A percentile compares a stretch with the other conserved stretches of the same genome.
phyloP scores from a whole-genome alignment of 2,797 vertebrate species.

The Neosalanx taihuensis region DNA sequence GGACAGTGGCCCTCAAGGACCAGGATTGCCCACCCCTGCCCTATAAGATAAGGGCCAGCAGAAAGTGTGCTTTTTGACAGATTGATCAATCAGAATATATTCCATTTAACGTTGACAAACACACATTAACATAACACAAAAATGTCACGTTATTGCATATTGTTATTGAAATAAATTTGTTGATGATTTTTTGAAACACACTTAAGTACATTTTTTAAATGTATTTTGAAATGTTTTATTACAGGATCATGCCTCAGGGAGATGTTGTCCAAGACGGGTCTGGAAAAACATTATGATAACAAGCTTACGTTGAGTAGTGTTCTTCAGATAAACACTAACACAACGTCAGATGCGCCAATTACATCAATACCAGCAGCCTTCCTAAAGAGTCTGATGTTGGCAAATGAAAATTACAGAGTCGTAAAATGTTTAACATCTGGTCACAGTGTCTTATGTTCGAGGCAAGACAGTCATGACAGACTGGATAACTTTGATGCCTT shows the following conservation, averaged over 20 bases:
- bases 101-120: too few relatives aligned
- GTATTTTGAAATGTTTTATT: background rate
- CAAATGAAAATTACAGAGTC: conserved; percentile 48
- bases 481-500: conserved; percentile 7
- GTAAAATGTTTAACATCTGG: conserved; percentile 13
- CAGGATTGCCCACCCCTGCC: too few relatives aligned
- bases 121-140: too few relatives aligned
- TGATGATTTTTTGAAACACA: too few relatives aligned
- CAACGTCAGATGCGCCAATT: conserved; percentile 44
- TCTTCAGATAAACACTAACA: conserved; percentile 53
- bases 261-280: conserved; percentile 51
- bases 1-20: too few relatives aligned
- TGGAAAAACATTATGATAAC: conserved; percentile 47
- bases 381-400: conserved; percentile 62
- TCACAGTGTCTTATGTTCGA: too few relatives aligned
- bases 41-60: too few relatives aligned
- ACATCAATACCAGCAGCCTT: conserved; percentile 56
- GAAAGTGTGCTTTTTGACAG: too few relatives aligned
- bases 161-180: too few relatives aligned
- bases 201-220: background rate
- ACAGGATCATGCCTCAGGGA: conserved; percentile 30
- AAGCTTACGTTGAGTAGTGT: conserved; percentile 57
- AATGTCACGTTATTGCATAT: too few relatives aligned
- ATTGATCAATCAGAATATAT: too few relatives aligned
- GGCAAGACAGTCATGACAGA: too few relatives aligned